Evolutionary conservation across 2,888 invertebrate genomes (phyloP).

Genomic region (Cheiracanthium punctorium): DNA sequence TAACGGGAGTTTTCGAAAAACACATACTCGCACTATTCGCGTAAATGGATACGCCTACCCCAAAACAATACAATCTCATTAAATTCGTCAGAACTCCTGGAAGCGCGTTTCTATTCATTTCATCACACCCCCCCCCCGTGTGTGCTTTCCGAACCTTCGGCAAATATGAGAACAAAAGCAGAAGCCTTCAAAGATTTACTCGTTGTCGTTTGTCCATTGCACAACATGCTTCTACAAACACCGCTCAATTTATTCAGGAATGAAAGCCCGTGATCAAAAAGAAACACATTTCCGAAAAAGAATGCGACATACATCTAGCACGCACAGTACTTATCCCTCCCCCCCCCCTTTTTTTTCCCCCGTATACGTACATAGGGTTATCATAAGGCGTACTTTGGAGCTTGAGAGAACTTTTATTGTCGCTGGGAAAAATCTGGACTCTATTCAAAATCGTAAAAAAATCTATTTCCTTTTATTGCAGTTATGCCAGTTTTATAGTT

Average conservation of each 20-base stretch:
- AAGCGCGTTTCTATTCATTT: neutral
- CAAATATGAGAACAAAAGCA: neutral
- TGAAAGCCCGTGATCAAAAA: neutral
- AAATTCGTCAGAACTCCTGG: neutral
- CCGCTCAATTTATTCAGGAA: neutral
- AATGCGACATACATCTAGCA: neutral
- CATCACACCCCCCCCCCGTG: neutral
- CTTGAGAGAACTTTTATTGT: neutral
- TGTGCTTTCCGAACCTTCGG: neutral
- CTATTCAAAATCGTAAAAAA: slow-evolving; percentile 3
- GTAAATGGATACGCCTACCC: too few species aligned
- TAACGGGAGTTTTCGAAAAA: too few species aligned
- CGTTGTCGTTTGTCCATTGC: neutral
- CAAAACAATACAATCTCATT: too few species aligned
- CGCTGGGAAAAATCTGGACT: neutral
- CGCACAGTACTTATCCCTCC: neutral
- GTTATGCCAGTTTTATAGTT: too few species aligned
- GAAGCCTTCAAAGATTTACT: neutral
- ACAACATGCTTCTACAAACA: neutral
- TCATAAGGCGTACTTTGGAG: neutral
- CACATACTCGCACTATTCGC: too few species aligned
- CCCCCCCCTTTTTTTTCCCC: neutral
- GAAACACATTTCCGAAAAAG: neutral
- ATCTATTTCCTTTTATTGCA: neutral
- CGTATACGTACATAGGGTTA: neutral